These are phyloP conservation scores for Mesitornis unicolor DNA, from an alignment of 2,113 vertebrate genomes.

Conservation along the genomic window DNA sequence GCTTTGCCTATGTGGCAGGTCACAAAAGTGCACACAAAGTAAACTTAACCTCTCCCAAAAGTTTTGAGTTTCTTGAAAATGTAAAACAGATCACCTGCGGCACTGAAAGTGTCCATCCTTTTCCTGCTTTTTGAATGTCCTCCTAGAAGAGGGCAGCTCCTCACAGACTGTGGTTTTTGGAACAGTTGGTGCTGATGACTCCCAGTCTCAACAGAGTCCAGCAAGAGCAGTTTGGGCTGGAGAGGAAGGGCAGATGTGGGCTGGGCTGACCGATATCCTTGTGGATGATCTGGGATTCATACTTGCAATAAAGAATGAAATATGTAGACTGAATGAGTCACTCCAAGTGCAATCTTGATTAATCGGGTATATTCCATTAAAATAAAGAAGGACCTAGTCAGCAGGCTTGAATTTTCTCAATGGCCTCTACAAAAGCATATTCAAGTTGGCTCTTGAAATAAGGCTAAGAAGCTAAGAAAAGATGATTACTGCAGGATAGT, in stretches of 20 bases:
- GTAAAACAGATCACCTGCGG: not conserved
- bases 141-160: not conserved
- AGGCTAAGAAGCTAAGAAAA: not conserved
- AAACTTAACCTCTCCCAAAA: not conserved
- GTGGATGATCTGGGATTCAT: not conserved
- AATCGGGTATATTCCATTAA: not conserved
- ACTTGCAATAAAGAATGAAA: not conserved
- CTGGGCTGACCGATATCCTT: not conserved
- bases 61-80: not conserved
- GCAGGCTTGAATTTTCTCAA: not conserved
- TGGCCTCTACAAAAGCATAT: not conserved
- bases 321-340: not conserved
- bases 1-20: not conserved
- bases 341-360: not conserved
- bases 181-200: not conserved
- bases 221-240: not conserved
- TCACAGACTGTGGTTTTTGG: rapidly evolving
- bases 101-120: not conserved
- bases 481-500: not conserved
- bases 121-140: not conserved
- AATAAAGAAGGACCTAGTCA: not conserved
- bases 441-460: not conserved
- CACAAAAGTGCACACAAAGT: not conserved
- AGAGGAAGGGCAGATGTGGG: not conserved
- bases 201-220: not conserved